Conservation (phyloP, 2,888 invertebrate species). For the Chrysolina oricalcia region DNA sequence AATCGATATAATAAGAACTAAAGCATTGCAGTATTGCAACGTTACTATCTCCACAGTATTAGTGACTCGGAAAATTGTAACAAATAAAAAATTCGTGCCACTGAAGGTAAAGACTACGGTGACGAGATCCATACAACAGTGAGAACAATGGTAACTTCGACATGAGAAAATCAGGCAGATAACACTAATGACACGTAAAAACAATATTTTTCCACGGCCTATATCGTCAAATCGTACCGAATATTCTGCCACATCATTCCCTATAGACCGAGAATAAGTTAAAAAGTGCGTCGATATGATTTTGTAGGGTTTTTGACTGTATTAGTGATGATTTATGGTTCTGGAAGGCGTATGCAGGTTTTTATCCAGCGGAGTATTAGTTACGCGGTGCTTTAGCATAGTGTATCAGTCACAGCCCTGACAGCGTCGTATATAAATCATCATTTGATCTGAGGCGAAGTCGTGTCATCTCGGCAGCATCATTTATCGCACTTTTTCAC, state of each 20-base stretch:
- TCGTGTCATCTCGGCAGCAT: conserved; percentile 62
- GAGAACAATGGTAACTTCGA: too few species aligned
- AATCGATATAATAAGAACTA: too few species aligned
- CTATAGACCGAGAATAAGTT: conserved; percentile 61
- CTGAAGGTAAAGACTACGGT: too few species aligned
- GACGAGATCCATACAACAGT: too few species aligned
- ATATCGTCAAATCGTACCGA: not conserved
- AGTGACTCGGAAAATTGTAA: too few species aligned
- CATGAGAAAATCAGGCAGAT: too few species aligned
- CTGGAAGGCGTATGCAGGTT: conserved; percentile 59
- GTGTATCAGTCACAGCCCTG: conserved; percentile 68
- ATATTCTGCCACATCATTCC: conserved; percentile 61
- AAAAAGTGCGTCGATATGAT: conserved; percentile 68
- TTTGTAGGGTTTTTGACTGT: conserved; percentile 69
- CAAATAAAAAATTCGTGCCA: too few species aligned
- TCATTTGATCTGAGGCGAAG: conserved; percentile 66
- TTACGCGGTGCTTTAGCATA: conserved; percentile 68
- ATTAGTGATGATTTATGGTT: conserved; percentile 70
- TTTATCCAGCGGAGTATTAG: conserved; percentile 65
- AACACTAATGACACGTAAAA: too few species aligned
- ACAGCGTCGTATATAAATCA: conserved; percentile 69
- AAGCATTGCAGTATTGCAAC: too few species aligned
- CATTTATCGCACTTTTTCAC: conserved; percentile 66
- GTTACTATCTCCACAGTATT: too few species aligned
- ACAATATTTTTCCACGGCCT: too few species aligned